A percentile compares a stretch with the other conserved stretches of the same genome.
Conservation (phyloP, 2,888 invertebrate species). For the Formica aserva region DNA sequence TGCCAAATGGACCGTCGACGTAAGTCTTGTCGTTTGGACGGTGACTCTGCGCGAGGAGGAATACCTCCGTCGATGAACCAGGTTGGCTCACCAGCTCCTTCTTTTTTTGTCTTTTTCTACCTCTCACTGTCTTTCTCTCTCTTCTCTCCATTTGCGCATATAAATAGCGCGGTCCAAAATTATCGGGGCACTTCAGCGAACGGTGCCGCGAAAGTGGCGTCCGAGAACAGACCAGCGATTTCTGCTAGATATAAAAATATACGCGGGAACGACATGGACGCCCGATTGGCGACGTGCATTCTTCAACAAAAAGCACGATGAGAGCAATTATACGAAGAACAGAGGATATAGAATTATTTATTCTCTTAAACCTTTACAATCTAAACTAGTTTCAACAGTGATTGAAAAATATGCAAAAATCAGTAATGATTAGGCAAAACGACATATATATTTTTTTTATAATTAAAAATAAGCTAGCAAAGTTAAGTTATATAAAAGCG, state of each 20-base stretch:
- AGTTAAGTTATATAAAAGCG: neutral
- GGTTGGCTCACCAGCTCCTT: slow-evolving; percentile 53
- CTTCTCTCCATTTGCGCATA: slow-evolving; percentile 63
- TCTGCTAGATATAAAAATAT: slow-evolving; percentile 52
- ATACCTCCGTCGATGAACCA: slow-evolving; percentile 55
- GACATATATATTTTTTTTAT: slow-evolving; percentile 1
- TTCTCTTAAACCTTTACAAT: neutral
- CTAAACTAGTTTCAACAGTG: neutral
- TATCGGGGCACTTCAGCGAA: slow-evolving; percentile 72
- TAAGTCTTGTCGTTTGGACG: slow-evolving; percentile 36
- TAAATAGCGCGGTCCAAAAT: slow-evolving; percentile 80
- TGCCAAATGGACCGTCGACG: slow-evolving; percentile 47
- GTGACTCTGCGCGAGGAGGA: slow-evolving; percentile 40
- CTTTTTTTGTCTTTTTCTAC: slow-evolving; percentile 20
- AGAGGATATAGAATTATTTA: slow-evolving; percentile 8
- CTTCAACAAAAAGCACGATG: slow-evolving; percentile 8
- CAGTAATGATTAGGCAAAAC: neutral
- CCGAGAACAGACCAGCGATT: slow-evolving; percentile 60
- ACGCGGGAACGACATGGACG: slow-evolving; percentile 23
- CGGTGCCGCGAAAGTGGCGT: slow-evolving; percentile 69
- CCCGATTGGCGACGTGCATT: slow-evolving; percentile 17
- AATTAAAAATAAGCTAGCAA: neutral
- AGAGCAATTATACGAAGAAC: neutral
- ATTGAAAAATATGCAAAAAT: neutral
- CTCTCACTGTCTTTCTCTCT: slow-evolving; percentile 57